These are phyloP conservation scores for Bradynema listronoti DNA, from an alignment of 1,140 invertebrate genomes.

Conservation along the genomic window DNA sequence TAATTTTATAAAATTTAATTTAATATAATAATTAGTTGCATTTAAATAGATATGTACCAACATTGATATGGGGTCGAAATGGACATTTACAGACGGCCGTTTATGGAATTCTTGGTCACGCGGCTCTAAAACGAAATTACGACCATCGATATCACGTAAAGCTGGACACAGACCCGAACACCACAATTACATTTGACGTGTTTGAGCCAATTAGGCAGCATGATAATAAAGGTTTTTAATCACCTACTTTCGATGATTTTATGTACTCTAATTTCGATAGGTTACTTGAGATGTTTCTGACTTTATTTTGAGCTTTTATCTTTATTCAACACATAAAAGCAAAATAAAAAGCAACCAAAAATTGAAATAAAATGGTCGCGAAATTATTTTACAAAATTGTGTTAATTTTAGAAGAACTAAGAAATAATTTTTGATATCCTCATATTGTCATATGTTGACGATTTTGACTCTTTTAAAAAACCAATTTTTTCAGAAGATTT, in stretches of 20 bases:
- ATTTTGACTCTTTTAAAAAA: slow-evolving; percentile 17
- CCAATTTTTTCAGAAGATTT: slow-evolving; percentile 63
- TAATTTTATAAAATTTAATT: too few species aligned
- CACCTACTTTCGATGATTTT: too few species aligned
- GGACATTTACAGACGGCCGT: slow-evolving; percentile 73
- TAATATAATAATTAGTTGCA: too few species aligned
- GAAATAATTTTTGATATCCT: slow-evolving; percentile 20
- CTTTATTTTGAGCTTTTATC: too few species aligned
- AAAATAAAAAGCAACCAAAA: too few species aligned
- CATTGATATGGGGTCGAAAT: slow-evolving; percentile 84
- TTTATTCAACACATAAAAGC: too few species aligned
- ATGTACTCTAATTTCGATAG: too few species aligned
- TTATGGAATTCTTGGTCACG: slow-evolving; percentile 78
- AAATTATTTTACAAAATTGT: too few species aligned
- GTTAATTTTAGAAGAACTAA: background rate
- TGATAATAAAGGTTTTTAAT: slow-evolving; percentile 12
- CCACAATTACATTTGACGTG: slow-evolving; percentile 81
- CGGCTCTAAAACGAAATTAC: slow-evolving; percentile 73
- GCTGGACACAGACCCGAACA: slow-evolving; percentile 72
- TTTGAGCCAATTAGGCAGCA: slow-evolving; percentile 70
- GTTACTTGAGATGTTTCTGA: too few species aligned
- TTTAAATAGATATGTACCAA: slow-evolving; percentile 81
- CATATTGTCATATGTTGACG: slow-evolving; percentile 63
- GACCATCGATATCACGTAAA: slow-evolving; percentile 71
- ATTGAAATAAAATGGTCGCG: too few species aligned